A percentile compares a stretch with the other conserved stretches of the same genome.
These are phyloP conservation scores for Antidorcas marsupialis DNA, from an alignment of 2,113 vertebrate genomes.

Conservation along the genomic window DNA sequence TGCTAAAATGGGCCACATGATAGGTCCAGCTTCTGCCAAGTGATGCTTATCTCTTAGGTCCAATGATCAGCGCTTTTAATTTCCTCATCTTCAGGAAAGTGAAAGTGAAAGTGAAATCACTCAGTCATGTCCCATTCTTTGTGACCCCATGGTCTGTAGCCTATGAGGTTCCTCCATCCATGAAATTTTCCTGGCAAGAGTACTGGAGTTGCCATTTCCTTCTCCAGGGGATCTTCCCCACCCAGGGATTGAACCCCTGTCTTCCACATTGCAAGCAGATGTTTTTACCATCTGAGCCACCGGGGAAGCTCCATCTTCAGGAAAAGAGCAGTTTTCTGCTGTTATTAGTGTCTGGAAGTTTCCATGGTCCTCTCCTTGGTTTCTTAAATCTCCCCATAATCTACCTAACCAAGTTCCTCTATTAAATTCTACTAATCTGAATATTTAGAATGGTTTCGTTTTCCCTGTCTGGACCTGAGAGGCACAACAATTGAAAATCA, in stretches of 20 bases:
- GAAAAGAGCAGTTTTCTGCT: background rate
- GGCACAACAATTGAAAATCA: background rate
- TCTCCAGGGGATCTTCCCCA: background rate
- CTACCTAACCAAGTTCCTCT: background rate
- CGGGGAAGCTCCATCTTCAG: background rate
- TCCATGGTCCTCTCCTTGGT: background rate
- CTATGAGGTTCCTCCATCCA: background rate
- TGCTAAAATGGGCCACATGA: background rate
- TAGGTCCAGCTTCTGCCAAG: background rate
- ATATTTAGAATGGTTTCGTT: background rate
- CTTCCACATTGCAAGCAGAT: background rate
- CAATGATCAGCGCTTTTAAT: background rate
- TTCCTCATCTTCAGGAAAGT: background rate
- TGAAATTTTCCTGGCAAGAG: background rate
- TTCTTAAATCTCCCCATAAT: background rate
- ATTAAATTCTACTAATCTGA: background rate
- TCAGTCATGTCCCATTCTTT: background rate
- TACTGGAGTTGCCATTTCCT: background rate
- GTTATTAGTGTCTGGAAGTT: background rate
- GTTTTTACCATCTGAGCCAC: background rate
- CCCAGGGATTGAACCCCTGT: fast-evolving
- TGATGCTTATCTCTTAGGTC: background rate
- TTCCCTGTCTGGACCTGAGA: background rate
- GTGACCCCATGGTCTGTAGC: background rate
- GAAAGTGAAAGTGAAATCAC: background rate